phyloP scores from a whole-genome alignment of 1,140 invertebrate genomes.

The Sitophilus oryzae region DNA sequence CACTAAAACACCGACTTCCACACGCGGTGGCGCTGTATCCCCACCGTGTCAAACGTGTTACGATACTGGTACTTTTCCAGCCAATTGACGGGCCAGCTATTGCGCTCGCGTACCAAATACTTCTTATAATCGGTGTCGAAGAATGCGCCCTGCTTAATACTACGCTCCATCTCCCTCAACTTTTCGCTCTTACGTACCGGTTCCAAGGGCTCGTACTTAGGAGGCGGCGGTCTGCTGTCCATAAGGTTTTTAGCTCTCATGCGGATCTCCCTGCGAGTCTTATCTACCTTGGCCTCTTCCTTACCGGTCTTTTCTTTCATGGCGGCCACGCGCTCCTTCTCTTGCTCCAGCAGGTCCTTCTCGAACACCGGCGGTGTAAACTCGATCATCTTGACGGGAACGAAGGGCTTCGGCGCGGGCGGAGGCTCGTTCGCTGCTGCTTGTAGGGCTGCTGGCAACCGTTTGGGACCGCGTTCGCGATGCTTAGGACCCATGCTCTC shows the following conservation, averaged over 20 bases:
- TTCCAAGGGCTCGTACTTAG: constrained; percentile 37
- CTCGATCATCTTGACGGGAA: constrained; percentile 28
- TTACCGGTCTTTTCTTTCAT: constrained; percentile 37
- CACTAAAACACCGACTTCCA: constrained; percentile 40
- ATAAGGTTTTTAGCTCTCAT: constrained; percentile 32
- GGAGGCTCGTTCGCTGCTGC: background rate
- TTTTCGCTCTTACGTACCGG: constrained; percentile 41
- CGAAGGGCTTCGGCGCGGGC: constrained; percentile 7
- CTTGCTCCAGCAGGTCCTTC: constrained; percentile 36
- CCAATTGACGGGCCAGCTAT: constrained; percentile 38
- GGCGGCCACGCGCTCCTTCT: constrained; percentile 38
- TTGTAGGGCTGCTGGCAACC: constrained; percentile 9
- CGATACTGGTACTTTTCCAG: constrained; percentile 34
- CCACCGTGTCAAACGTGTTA: constrained; percentile 39
- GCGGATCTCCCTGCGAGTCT: constrained; percentile 35
- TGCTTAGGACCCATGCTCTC: constrained; percentile 37
- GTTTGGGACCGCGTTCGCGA: constrained; percentile 31
- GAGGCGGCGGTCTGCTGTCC: constrained; percentile 24
- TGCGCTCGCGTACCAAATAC: constrained; percentile 32
- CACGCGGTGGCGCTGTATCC: constrained; percentile 39
- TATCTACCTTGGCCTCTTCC: constrained; percentile 36
- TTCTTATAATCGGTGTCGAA: constrained; percentile 41
- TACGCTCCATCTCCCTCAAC: constrained; percentile 36
- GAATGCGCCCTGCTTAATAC: constrained; percentile 40
- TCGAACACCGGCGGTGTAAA: constrained; percentile 35